Percentiles rank a stretch among this genome's conserved stretches.
Evolutionary conservation across 1,140 invertebrate genomes (phyloP).

Genomic region (Heliconius melpomene): DNA sequence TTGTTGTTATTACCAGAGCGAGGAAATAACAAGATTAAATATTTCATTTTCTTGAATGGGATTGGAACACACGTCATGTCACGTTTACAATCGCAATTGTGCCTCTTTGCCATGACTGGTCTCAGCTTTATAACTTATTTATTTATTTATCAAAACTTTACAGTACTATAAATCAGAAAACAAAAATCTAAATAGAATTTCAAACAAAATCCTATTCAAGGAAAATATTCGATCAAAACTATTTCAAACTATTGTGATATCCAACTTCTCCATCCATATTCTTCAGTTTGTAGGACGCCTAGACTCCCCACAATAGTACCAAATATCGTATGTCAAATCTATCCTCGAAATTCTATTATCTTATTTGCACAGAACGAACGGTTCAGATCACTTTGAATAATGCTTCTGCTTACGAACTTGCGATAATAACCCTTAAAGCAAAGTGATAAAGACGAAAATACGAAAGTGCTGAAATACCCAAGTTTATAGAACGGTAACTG

Average conservation of each 20-base stretch:
- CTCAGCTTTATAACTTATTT: too few species aligned
- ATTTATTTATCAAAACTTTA: too few species aligned
- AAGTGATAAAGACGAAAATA: conserved; percentile 33
- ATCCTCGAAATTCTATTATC: conserved; percentile 60
- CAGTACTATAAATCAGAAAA: too few species aligned
- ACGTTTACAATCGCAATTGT: too few species aligned
- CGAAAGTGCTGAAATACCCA: conserved; percentile 12
- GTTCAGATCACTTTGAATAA: conserved; percentile 52
- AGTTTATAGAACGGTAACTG: conserved; percentile 58
- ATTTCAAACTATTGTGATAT: conserved; percentile 17
- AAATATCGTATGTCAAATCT: conserved; percentile 51
- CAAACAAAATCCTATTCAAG: neutral
- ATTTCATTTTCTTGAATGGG: too few species aligned
- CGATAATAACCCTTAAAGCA: conserved; percentile 35
- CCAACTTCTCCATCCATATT: conserved; percentile 25
- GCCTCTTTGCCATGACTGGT: too few species aligned
- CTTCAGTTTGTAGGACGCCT: conserved; percentile 30
- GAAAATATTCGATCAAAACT: conserved; percentile 28
- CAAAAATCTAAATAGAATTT: neutral
- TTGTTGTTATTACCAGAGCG: too few species aligned
- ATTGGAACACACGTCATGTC: too few species aligned
- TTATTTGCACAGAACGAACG: conserved; percentile 54
- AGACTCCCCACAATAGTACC: conserved; percentile 25
- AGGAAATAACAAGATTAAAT: too few species aligned
- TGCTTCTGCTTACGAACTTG: conserved; percentile 27